These are phyloP conservation scores for Proterorhinus semilunaris DNA, from an alignment of 2,113 vertebrate genomes.

Conservation along the genomic window DNA sequence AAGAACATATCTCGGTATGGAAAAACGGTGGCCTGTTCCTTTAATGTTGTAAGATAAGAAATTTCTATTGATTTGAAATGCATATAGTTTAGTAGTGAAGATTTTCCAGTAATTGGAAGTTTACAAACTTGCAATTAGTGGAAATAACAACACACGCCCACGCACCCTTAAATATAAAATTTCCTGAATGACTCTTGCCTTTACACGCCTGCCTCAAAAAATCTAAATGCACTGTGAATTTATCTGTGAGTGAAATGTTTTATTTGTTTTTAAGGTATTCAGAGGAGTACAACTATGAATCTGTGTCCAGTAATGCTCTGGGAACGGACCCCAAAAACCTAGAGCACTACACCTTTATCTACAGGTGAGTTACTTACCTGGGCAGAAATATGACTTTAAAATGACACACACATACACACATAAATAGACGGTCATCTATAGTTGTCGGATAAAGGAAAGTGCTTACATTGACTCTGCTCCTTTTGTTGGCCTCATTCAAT, in stretches of 20 bases:
- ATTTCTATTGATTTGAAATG: no score
- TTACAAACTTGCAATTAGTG: no score
- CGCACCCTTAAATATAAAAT: no score
- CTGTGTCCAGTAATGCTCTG: slow-evolving; percentile 44
- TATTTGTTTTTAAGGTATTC: not conserved
- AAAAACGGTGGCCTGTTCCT: no score
- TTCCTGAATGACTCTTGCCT: no score
- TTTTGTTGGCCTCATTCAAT: not conserved
- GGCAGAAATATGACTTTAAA: not conserved
- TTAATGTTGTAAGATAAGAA: no score
- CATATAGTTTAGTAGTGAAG: no score
- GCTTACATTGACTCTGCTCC: not conserved
- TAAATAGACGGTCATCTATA: no score
- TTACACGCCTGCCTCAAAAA: no score
- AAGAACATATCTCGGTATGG: no score
- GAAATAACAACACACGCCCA: no score
- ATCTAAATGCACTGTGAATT: not conserved
- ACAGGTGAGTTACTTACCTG: slow-evolving; percentile 28
- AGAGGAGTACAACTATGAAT: not conserved
- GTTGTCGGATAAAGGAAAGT: not conserved
- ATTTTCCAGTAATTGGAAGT: no score
- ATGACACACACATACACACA: not conserved
- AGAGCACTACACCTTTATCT: slow-evolving; percentile 67
- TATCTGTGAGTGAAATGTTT: not conserved
- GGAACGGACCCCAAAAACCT: slow-evolving; percentile 25